Percentiles rank a stretch among this genome's conserved stretches.
Conservation (phyloP, 1,140 invertebrate species). For the Atta cephalotes region DNA sequence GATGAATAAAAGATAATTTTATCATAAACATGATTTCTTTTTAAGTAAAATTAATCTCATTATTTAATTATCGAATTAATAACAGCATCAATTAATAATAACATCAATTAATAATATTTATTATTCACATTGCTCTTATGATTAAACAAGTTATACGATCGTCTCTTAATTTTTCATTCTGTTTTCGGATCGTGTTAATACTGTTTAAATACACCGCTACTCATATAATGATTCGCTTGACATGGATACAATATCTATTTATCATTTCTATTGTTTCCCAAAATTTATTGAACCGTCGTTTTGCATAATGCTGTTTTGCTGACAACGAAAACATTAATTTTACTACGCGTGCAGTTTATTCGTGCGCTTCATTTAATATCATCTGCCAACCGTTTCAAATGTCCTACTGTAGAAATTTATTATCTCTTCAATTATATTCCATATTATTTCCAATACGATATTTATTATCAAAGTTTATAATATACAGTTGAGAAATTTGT, state of each 20-base stretch:
- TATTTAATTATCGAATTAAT: background rate
- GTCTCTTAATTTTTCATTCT: slow-evolving; percentile 40
- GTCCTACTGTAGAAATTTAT: slow-evolving; percentile 55
- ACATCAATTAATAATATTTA: slow-evolving; percentile 28
- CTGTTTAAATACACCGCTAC: slow-evolving; percentile 41
- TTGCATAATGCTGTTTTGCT: slow-evolving; percentile 58
- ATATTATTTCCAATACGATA: slow-evolving; percentile 18
- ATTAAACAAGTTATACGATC: background rate
- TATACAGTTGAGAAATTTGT: too few relatives aligned
- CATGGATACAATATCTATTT: slow-evolving; percentile 55
- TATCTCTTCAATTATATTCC: background rate
- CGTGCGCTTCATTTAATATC: slow-evolving; percentile 54
- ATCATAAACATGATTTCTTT: background rate
- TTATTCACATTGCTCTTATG: slow-evolving; percentile 1
- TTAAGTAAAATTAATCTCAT: slow-evolving; percentile 17
- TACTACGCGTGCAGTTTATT: slow-evolving; percentile 57
- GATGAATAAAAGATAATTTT: background rate
- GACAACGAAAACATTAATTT: slow-evolving; percentile 61
- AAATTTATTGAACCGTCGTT: slow-evolving; percentile 61
- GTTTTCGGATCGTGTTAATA: slow-evolving; percentile 24
- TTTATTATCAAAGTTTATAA: slow-evolving; percentile 20
- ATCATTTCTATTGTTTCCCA: slow-evolving; percentile 49
- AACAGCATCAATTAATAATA: slow-evolving; percentile 11
- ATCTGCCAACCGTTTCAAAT: slow-evolving; percentile 55
- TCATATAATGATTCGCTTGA: slow-evolving; percentile 56